Conservation (phyloP, 2,888 invertebrate genomes). For the Mythimna lalbum region DNA sequence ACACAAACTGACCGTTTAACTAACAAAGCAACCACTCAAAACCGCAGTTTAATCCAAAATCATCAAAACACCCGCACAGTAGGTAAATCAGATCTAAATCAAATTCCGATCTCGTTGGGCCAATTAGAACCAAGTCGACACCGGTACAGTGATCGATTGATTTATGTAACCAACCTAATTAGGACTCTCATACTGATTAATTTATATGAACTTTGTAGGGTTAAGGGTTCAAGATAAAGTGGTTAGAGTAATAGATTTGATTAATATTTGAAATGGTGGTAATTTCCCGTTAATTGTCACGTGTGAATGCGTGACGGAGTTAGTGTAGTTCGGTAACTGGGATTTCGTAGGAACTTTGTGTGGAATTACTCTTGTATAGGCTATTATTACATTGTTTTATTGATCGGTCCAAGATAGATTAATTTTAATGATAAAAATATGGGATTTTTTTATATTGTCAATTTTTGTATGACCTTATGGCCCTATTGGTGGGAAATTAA, state of each 20-base stretch:
- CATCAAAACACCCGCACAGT: slow-evolving; percentile 40
- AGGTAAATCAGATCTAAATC: slow-evolving; percentile 64
- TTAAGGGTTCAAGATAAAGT: slow-evolving; percentile 33
- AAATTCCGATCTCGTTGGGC: slow-evolving; percentile 61
- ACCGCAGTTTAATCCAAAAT: slow-evolving; percentile 12
- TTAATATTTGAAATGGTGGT: slow-evolving; percentile 64
- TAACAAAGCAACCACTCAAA: not conserved
- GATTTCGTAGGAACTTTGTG: not conserved
- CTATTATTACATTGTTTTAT: too few relatives aligned
- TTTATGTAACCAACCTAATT: slow-evolving; percentile 60
- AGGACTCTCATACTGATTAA: slow-evolving; percentile 53
- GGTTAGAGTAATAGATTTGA: slow-evolving; percentile 57
- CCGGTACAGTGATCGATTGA: slow-evolving; percentile 68
- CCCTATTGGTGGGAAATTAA: too few relatives aligned
- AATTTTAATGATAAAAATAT: too few relatives aligned
- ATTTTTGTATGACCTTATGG: too few relatives aligned
- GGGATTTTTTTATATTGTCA: too few relatives aligned
- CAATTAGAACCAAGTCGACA: slow-evolving; percentile 66
- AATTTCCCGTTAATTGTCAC: slow-evolving; percentile 62
- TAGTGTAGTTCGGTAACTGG: slow-evolving; percentile 15
- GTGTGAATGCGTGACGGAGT: slow-evolving; percentile 40
- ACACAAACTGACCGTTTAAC: not conserved
- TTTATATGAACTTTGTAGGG: slow-evolving; percentile 19
- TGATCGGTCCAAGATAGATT: too few relatives aligned
- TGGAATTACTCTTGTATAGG: not conserved